Evolutionary conservation across 2,888 invertebrate genomes (phyloP).

Genomic region (Xestia ashworthii): DNA sequence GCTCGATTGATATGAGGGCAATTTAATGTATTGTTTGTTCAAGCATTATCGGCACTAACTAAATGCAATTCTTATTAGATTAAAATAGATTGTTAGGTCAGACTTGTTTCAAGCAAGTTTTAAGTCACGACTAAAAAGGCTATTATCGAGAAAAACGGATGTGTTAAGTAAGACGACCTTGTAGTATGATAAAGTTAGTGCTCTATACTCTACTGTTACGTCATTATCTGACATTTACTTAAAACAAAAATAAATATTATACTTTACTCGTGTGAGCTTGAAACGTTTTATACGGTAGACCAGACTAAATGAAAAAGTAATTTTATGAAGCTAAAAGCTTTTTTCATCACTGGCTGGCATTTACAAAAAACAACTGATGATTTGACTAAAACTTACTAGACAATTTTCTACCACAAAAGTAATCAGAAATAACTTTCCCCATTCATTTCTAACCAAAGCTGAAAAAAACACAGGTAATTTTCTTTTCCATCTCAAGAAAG

Average conservation of each 20-base stretch:
- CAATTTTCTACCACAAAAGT: not conserved
- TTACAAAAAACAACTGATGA: not conserved
- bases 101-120: conserved; percentile 14
- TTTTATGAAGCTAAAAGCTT: conserved; percentile 3
- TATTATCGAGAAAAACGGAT: conserved; percentile 42
- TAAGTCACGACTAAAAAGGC: conserved; percentile 31
- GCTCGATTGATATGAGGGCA: conserved; percentile 24
- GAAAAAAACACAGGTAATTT: not conserved
- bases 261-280: conserved; percentile 6
- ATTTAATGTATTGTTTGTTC: conserved; percentile 11
- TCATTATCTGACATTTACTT: conserved; percentile 45
- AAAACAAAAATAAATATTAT: conserved; percentile 20
- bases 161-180: conserved; percentile 49
- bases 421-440: not conserved
- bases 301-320: conserved; percentile 9
- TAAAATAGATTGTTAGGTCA: conserved; percentile 11
- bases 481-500: not conserved
- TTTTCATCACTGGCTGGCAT: conserved; percentile 12
- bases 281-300: conserved; percentile 11
- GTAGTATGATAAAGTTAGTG: conserved; percentile 18
- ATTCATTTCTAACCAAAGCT: not conserved
- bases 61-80: conserved; percentile 17
- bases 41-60: conserved; percentile 3
- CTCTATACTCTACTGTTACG: conserved; percentile 24
- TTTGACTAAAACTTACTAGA: not conserved